Base-by-base conservation (phyloP, 92 coral and sea anemone species). In the Chrysogorgia sp. region DNA sequence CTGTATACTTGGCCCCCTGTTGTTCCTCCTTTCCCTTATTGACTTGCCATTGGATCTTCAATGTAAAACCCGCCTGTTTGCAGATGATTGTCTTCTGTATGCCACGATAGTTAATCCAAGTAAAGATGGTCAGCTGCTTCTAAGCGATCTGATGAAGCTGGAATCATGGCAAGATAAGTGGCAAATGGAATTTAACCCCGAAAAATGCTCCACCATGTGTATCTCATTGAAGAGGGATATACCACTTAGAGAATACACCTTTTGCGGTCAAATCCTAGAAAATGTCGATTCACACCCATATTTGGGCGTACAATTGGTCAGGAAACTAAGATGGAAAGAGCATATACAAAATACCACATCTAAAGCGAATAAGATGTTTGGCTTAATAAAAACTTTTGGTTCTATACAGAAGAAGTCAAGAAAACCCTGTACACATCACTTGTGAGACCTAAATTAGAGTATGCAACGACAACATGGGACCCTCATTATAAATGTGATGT, bases 41-140 rank as follows among this genome's bases (percentile, higher is more conserved):
- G 80, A 74, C 67, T 74, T 74, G 80, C 80, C 80, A 74, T 49
- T 56, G 50, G 67, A 74, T 74, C 80, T 74, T 65, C 80, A 74
- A 49, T 53, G 80, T 34, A 74, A 40, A 74, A 74, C 68, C 67
- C 80, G 80, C 37, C 67, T 74, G 80, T 74, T 74, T 56, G 80
- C 80, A 53, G 80, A 74, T 56, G 80, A 74, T 74, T 74, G 80
- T 33, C 80, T 74, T 49, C 80, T 74, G 68, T 74, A 74, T 74
- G 69, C 80, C 37, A 74, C 80, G 33, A 49, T 74, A 74, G 80
- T 74, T 29, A 49, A 74, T 31, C 80, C 80, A 43, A 74, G 63
- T 56, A 30, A 25, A 55, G 80, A 74, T 74, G 80, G 80, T 21
- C 45, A 74, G 30, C 80, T 74, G 33, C 80, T 74, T 74, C 68